phyloP scores from a whole-genome alignment of 1,140 invertebrate species.

The Nasonia vitripennis region DNA sequence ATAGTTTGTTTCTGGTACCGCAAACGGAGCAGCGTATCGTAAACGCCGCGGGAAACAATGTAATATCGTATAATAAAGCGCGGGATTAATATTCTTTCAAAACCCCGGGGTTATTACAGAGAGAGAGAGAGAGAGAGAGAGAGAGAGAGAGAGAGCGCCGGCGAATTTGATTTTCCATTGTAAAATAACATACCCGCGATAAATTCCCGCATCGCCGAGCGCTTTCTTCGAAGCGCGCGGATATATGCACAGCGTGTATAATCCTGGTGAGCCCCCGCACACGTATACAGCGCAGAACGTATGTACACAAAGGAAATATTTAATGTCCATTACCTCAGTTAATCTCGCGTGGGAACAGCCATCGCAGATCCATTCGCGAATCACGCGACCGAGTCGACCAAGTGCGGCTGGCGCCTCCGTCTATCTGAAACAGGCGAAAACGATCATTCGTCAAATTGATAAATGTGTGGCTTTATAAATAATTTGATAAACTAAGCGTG shows the following conservation, averaged over 20 bases:
- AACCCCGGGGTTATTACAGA: too few species aligned
- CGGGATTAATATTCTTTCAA: too few species aligned
- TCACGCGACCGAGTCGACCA: conserved; percentile 12
- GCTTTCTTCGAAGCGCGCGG: neutral
- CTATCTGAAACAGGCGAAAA: conserved; percentile 33
- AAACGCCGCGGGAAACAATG: too few species aligned
- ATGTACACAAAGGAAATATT: neutral
- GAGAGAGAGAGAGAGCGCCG: too few species aligned
- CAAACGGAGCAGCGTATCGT: too few species aligned
- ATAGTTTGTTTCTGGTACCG: too few species aligned
- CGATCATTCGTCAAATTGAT: neutral
- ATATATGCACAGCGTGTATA: too few species aligned
- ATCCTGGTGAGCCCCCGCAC: neutral
- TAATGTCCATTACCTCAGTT: conserved; percentile 39
- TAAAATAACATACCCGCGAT: neutral
- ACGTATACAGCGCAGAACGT: too few species aligned
- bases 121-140: too few species aligned
- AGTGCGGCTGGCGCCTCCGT: neutral
- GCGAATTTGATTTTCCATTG: neutral
- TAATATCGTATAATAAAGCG: too few species aligned
- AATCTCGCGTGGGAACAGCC: conserved; percentile 2
- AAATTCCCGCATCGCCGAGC: too few species aligned
- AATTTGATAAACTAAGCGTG: neutral
- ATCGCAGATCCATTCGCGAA: conserved; percentile 34
- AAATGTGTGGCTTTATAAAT: neutral